Evolutionary conservation across 2,888 invertebrate species (phyloP).

Genomic region (Pristionchus fissidentatus): DNA sequence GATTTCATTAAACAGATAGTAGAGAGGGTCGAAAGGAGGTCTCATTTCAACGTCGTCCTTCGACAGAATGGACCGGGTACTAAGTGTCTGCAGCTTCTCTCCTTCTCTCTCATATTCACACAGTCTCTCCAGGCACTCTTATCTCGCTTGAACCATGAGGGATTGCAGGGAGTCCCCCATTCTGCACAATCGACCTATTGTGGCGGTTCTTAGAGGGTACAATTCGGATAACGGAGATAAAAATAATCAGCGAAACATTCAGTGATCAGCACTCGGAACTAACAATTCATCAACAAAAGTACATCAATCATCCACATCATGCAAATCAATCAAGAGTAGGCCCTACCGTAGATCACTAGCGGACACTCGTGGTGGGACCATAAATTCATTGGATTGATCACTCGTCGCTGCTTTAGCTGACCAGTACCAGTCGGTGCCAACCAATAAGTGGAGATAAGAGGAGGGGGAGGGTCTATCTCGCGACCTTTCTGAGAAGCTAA

Average conservation of each 20-base stretch:
- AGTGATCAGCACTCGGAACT: not conserved
- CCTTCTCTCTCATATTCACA: not conserved
- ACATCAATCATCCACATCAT: not conserved
- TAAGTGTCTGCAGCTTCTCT: not conserved
- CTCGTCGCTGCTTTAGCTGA: not conserved
- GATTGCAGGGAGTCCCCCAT: not conserved
- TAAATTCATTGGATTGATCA: slow-evolving; percentile 35
- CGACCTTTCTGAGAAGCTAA: slow-evolving; percentile 26
- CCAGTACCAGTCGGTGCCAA: slow-evolving; percentile 38
- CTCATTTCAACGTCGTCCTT: not conserved
- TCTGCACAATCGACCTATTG: not conserved
- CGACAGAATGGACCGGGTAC: not conserved
- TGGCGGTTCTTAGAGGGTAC: not conserved
- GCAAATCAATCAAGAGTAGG: not conserved
- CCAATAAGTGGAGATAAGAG: slow-evolving; percentile 8
- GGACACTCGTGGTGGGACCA: not conserved
- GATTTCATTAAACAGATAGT: not conserved
- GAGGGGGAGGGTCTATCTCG: not conserved
- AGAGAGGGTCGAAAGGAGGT: not conserved
- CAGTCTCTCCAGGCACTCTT: not conserved
- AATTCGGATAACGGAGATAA: too few relatives aligned
- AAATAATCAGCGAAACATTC: not conserved
- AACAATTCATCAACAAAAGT: too few relatives aligned
- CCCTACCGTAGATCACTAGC: not conserved
- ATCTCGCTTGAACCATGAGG: not conserved